These are phyloP conservation scores for Pseudobourletiella spinata DNA, from an alignment of 1,140 invertebrate species.

Conservation along the genomic window DNA sequence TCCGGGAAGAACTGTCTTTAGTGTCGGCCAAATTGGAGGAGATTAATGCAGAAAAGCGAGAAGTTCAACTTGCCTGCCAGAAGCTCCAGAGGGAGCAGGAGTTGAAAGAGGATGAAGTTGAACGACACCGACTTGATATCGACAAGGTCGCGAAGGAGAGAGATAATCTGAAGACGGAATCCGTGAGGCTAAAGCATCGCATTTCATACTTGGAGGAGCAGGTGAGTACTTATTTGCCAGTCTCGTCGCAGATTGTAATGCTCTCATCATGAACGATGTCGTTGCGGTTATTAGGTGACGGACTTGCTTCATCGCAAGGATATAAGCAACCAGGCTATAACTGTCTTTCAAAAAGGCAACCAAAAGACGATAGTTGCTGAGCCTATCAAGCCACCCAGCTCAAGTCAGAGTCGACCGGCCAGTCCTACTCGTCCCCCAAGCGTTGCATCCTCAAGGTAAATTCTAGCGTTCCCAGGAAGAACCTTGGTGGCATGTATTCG, in stretches of 20 bases:
- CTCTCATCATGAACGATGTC: too few species aligned
- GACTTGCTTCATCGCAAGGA: conserved; percentile 33
- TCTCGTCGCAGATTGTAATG: too few species aligned
- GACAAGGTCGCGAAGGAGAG: conserved; percentile 36
- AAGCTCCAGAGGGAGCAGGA: conserved; percentile 32
- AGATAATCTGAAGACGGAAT: conserved; percentile 59
- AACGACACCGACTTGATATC: conserved; percentile 19
- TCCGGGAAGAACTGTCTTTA: conserved; percentile 34
- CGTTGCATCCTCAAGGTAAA: conserved; percentile 24
- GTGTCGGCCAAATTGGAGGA: conserved; percentile 39
- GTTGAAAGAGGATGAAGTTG: conserved; percentile 44
- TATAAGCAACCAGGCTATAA: conserved; percentile 21
- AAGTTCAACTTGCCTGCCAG: conserved; percentile 30
- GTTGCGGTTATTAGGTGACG: conserved; percentile 16
- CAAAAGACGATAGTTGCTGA: conserved; percentile 34
- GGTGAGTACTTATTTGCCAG: conserved; percentile 47
- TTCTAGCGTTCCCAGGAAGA: too few species aligned
- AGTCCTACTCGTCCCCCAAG: conserved; percentile 25
- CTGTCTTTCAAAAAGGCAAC: conserved; percentile 37
- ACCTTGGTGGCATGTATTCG: too few species aligned
- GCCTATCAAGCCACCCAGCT: conserved; percentile 13
- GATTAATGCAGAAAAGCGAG: conserved; percentile 42
- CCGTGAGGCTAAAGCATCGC: conserved; percentile 70
- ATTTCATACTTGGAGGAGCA: conserved; percentile 84
- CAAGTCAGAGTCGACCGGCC: conserved; percentile 17